These are phyloP conservation scores for Choristoneura fumiferana DNA, from an alignment of 1,140 invertebrate genomes.

Conservation along the genomic window DNA sequence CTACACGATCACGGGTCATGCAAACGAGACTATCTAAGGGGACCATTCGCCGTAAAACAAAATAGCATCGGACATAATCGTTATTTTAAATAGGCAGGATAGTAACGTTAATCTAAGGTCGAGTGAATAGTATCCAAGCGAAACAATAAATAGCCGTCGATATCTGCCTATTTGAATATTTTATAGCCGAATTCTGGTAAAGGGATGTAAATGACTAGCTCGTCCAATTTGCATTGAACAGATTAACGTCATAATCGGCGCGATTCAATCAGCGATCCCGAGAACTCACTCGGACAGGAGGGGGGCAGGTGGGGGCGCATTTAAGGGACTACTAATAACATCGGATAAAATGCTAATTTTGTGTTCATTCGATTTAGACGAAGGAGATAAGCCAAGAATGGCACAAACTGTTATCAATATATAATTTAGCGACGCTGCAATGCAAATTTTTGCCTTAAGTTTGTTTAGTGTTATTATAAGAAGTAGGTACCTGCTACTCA, in stretches of 20 bases:
- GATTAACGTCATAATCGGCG: slow-evolving; percentile 77
- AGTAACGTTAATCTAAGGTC: slow-evolving; percentile 23
- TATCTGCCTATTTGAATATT: slow-evolving; percentile 61
- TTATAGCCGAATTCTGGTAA: slow-evolving; percentile 70
- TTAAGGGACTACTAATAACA: slow-evolving; percentile 69
- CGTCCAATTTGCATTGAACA: slow-evolving; percentile 76
- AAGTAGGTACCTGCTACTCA: too few relatives aligned
- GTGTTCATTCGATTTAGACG: slow-evolving; percentile 73
- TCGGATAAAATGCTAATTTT: slow-evolving; percentile 77
- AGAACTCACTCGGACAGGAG: slow-evolving; percentile 54
- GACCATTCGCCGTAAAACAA: slow-evolving; percentile 15
- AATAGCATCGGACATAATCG: slow-evolving; percentile 14
- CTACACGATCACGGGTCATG: not conserved
- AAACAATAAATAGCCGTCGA: slow-evolving; percentile 54
- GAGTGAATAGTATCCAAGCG: slow-evolving; percentile 36
- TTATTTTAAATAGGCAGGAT: slow-evolving; percentile 15
- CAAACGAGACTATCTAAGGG: slow-evolving; percentile 9
- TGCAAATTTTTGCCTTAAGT: slow-evolving; percentile 6
- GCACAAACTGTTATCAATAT: slow-evolving; percentile 15
- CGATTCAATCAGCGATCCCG: slow-evolving; percentile 74
- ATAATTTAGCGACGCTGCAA: slow-evolving; percentile 1
- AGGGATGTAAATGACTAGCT: slow-evolving; percentile 74
- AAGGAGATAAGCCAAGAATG: slow-evolving; percentile 42
- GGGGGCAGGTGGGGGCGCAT: slow-evolving; percentile 28
- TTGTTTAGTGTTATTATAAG: not conserved